Evolutionary conservation across 2,888 invertebrate genomes (phyloP), one percentile per base, ranked within the genome.

Genomic region (Drosophila ustulata): DNA sequence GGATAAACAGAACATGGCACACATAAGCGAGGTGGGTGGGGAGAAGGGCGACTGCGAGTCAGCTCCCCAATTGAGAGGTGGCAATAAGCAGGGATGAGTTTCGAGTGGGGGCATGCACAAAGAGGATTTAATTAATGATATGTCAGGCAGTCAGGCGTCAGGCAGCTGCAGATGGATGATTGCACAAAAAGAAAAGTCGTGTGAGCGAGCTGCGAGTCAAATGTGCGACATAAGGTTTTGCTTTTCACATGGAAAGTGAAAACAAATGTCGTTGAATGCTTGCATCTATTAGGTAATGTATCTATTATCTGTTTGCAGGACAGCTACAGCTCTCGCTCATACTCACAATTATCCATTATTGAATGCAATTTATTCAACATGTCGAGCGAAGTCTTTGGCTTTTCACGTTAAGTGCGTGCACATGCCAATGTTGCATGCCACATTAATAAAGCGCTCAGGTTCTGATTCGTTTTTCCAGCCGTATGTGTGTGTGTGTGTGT

Each of bases 61-160:
- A 26, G 49, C 30, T 18, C 37, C 37, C 39, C 47, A 49, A 50
- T 57, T 28, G 51, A 46, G 57, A 78, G 50, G 75, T 67, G 68
- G 41, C 52, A 55, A 57, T 58, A 66, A 45, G 50, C 47, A 50
- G 62, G 45, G 11, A 47, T 49, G 59, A 26, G 30, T 39, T 28
- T 41, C 53, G 61, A 25, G 23, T 39, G 26, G 37, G 13, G 62
- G 34, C 25, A 47, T 58, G 49, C 50, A 52, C 61, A 57, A 51
- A 56, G 61, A 34, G 71, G 45, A 61, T 62, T 75, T 71, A 75
- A 77, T 77, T 77, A 77, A 79, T 75, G 71, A 58, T 58, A 56
- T 67, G 58, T 57, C 59, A 66, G 41, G 32, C 57, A 53, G 52
- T 52, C 52, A 37, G 51, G 28, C 58, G 50, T 43, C 51, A 58